A percentile compares a stretch with the other conserved stretches of the same genome.
These are phyloP conservation scores for Taphrorychus bicolor DNA, from an alignment of 2,888 invertebrate species.

Conservation along the genomic window DNA sequence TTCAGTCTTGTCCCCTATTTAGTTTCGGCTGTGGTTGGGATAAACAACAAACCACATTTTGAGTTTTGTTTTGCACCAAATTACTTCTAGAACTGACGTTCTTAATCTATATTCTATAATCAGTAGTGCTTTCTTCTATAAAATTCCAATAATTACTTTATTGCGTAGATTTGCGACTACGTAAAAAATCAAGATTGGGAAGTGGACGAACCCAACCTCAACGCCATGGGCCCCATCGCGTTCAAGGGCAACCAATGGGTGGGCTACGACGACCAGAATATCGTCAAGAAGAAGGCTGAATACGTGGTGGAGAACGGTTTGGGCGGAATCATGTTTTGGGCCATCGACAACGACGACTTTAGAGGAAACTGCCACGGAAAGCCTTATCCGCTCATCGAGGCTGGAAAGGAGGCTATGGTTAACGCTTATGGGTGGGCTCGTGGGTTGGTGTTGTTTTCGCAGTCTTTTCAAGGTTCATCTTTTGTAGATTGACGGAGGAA, in stretches of 20 bases:
- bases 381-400: constrained; percentile 90
- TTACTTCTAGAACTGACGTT: not conserved
- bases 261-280: constrained; percentile 88
- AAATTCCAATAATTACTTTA: not conserved
- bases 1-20: no score
- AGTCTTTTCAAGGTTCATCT: not conserved
- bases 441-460: not conserved
- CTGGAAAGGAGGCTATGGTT: constrained; percentile 83
- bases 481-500: constrained; percentile 54
- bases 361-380: constrained; percentile 86
- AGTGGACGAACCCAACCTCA: constrained; percentile 80
- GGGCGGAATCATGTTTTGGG: constrained; percentile 94
- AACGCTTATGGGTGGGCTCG: constrained; percentile 68
- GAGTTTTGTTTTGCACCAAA: not conserved
- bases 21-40: no score
- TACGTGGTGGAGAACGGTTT: constrained; percentile 85
- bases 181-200: constrained; percentile 81
- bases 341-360: constrained; percentile 94
- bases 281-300: constrained; percentile 81
- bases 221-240: constrained; percentile 90
- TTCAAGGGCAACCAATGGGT: constrained; percentile 91
- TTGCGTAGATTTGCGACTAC: constrained; percentile 89
- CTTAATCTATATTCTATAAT: not conserved
- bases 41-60: not conserved
- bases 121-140: no score